Evolutionary conservation across 2,113 vertebrate genomes (phyloP), one percentile per base, ranked within the genome.

Genomic region (Seriola rivoliana): DNA sequence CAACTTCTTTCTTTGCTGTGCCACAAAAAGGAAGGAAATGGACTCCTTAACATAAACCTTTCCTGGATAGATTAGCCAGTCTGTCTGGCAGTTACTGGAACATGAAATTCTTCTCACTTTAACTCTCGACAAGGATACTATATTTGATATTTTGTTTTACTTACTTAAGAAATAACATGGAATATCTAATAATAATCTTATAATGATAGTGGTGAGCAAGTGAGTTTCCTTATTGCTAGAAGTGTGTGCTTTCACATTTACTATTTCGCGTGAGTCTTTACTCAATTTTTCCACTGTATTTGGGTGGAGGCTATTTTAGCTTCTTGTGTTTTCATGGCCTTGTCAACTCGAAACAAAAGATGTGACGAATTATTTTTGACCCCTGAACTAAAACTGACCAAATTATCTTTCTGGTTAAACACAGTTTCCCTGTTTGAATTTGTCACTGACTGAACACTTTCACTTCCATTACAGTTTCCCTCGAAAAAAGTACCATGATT

Each of bases 391-490:
- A 63, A 34, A 32, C 25, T 10, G 78, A 7, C 40, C 2, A 21
- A 0, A 9, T 13, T 25, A 36, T 8, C 38, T 23, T 4, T 0
- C 11, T 0, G 8, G 10, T 64, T 25, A 42, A 11, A 12, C 11
- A 25, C 4, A 4, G 4, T 7, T 38, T 80, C 75, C 32, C 69
- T 42, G 21, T 17, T 11, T 21, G 3, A 23, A 11, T 77, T 80
- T 42, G 5, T 38, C 38, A 8, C 25, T 6, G 4, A 12, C 23
- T 46, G 11, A 23, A 34, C 14, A 81, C 23, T 91, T 91, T 85
- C 74, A 88, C 44, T 90, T 91, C 83, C 36, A 65, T 14, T 21
- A 32, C 4, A 71, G 25, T 16, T 8, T 38, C 13, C 8, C 11
- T 0, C 19, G 14, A 16, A 9, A 66, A 19, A 55, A 19, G 0